Percentiles rank a stretch among this genome's conserved stretches.
Conservation (phyloP, 2,888 invertebrate genomes). For the Ctena decussata region DNA sequence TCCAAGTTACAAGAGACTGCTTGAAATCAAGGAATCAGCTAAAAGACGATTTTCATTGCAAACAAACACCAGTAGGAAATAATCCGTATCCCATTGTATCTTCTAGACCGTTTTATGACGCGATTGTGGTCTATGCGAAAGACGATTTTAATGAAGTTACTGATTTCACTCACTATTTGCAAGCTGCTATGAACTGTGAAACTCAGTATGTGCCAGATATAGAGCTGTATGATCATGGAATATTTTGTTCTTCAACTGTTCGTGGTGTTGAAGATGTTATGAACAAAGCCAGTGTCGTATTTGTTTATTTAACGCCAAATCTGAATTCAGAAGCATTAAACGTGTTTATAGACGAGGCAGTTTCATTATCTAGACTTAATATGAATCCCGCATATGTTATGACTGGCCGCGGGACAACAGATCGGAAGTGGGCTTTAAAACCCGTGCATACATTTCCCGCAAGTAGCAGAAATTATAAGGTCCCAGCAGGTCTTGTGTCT, state of each 20-base stretch:
- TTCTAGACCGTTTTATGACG: slow-evolving; percentile 59
- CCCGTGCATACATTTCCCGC: slow-evolving; percentile 56
- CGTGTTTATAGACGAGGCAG: slow-evolving; percentile 52
- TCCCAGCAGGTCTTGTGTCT: slow-evolving; percentile 49
- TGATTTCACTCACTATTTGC: slow-evolving; percentile 11
- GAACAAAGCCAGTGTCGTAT: slow-evolving; percentile 43
- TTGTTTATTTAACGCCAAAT: slow-evolving; percentile 54
- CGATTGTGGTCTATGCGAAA: slow-evolving; percentile 56
- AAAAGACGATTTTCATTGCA: too few species aligned
- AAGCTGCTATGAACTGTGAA: background rate
- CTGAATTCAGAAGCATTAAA: slow-evolving; percentile 16
- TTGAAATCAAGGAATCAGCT: too few species aligned
- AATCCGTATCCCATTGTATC: too few species aligned
- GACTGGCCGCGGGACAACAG: background rate
- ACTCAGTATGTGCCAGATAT: slow-evolving; percentile 33
- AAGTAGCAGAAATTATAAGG: slow-evolving; percentile 27
- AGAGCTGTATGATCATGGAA: slow-evolving; percentile 55
- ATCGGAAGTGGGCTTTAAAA: slow-evolving; percentile 39
- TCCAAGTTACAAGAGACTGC: too few species aligned
- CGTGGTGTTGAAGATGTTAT: slow-evolving; percentile 53
- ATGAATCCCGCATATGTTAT: background rate
- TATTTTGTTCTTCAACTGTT: slow-evolving; percentile 41
- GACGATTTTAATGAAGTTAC: slow-evolving; percentile 37
- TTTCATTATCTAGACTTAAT: slow-evolving; percentile 46
- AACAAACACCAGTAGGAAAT: too few species aligned